These are phyloP conservation scores for Drosophila orena DNA, from an alignment of 1,140 invertebrate genomes.

Conservation along the genomic window DNA sequence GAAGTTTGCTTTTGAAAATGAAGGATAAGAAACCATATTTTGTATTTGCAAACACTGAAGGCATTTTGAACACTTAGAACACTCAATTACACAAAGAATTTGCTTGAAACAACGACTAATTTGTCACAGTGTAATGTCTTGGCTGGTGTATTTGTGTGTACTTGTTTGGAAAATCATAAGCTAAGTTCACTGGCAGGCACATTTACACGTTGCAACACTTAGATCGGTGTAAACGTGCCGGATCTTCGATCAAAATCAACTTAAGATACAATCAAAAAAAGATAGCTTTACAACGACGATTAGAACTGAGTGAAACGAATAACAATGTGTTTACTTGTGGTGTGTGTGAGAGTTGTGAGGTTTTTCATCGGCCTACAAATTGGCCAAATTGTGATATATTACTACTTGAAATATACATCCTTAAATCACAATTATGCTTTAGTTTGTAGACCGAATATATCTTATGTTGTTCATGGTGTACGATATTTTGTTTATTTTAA, in stretches of 20 bases:
- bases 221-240: constrained; percentile 55
- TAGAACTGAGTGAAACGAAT: constrained; percentile 69
- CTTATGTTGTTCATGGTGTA: constrained; percentile 38
- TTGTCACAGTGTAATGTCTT: constrained; percentile 63
- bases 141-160: constrained; percentile 36
- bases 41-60: constrained; percentile 82
- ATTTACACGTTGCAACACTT: constrained; percentile 64
- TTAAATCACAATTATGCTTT: not conserved
- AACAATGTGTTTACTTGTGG: constrained; percentile 52
- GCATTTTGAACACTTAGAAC: constrained; percentile 80
- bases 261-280: constrained; percentile 47
- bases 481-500: constrained; percentile 1
- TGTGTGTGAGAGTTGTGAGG: constrained; percentile 36
- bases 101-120: constrained; percentile 78
- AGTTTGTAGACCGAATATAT: constrained; percentile 4
- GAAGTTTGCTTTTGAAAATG: constrained; percentile 58
- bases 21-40: constrained; percentile 68
- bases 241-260: constrained; percentile 39
- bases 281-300: constrained; percentile 73
- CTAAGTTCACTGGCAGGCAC: constrained; percentile 67
- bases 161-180: constrained; percentile 50
- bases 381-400: not conserved
- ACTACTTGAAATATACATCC: not conserved
- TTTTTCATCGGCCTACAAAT: constrained; percentile 4
- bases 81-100: constrained; percentile 79